Percentiles rank a stretch among this genome's conserved stretches.
Conservation (phyloP, 2,888 invertebrate species). For the Papilio elwesi region DNA sequence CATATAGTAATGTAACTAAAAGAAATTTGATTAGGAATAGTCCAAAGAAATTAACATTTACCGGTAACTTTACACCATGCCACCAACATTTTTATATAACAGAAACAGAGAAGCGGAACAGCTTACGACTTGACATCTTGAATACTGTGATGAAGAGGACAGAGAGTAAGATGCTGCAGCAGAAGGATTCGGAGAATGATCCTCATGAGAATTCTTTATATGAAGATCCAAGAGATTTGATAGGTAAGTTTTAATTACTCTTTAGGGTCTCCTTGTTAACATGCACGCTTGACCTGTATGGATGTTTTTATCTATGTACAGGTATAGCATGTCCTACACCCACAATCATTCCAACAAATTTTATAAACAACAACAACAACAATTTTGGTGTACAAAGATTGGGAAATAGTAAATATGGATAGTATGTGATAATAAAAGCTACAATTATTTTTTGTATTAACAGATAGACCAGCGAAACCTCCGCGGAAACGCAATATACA, state of each 20-base stretch:
- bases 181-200: slow-evolving; percentile 47
- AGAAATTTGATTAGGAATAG: slow-evolving; percentile 44
- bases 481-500: slow-evolving; percentile 69
- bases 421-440: neutral
- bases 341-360: too few species aligned
- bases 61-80: slow-evolving; percentile 67
- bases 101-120: slow-evolving; percentile 56
- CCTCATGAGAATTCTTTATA: slow-evolving; percentile 67
- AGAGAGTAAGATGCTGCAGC: slow-evolving; percentile 60
- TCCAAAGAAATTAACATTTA: slow-evolving; percentile 61
- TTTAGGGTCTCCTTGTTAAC: too few species aligned
- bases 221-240: slow-evolving; percentile 76
- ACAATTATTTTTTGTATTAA: slow-evolving; percentile 42
- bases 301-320: too few species aligned
- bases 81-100: slow-evolving; percentile 61
- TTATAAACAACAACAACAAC: too few species aligned
- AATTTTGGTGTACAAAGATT: too few species aligned
- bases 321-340: too few species aligned
- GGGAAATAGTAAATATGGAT: too few species aligned
- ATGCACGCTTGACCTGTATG: too few species aligned
- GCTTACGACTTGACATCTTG: slow-evolving; percentile 69
- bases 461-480: slow-evolving; percentile 68
- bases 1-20: slow-evolving; percentile 54
- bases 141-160: slow-evolving; percentile 67
- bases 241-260: slow-evolving; percentile 55